phyloP scores from a whole-genome alignment of 2,797 vertebrate species.

The Cichlasoma orientale region DNA sequence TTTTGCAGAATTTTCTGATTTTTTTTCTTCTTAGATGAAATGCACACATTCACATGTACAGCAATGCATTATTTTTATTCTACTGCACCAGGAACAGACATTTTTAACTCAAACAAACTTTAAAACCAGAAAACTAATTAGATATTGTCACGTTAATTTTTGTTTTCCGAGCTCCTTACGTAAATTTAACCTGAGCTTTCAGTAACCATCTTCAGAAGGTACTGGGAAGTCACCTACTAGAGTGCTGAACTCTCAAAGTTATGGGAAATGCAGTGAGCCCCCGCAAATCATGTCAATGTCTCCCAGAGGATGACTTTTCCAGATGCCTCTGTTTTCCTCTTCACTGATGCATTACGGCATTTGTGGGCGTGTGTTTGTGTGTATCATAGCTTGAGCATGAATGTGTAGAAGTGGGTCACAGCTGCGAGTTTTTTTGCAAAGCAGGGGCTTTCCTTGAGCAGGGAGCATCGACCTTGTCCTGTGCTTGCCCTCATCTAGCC shows the following conservation, averaged over 20 bases:
- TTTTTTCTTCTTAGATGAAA: too few relatives aligned
- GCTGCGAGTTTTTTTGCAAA: conserved; percentile 64
- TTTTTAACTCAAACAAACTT: not conserved
- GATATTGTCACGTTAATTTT: not conserved
- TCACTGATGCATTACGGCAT: conserved; percentile 63
- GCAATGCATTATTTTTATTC: too few relatives aligned
- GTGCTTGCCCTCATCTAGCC: conserved; percentile 4
- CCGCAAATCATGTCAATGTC: conserved; percentile 72
- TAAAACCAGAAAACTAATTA: not conserved
- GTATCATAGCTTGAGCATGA: conserved; percentile 52
- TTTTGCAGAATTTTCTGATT: too few relatives aligned
- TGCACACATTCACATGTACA: too few relatives aligned
- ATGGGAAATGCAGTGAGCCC: conserved; percentile 57
- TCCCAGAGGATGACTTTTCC: conserved; percentile 77
- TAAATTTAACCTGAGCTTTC: conserved; percentile 24
- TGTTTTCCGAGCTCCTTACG: not conserved
- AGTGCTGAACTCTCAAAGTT: conserved; percentile 43
- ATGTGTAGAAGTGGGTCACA: conserved; percentile 81
- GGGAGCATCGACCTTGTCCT: conserved; percentile 55
- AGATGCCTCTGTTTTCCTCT: conserved; percentile 82
- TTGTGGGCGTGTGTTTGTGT: conserved; percentile 33
- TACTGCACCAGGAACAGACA: too few relatives aligned
- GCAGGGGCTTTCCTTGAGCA: conserved; percentile 57
- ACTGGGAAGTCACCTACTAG: conserved; percentile 43
- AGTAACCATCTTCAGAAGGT: conserved; percentile 12